These are phyloP conservation scores for Zaprionus bogoriensis DNA, from an alignment of 2,888 invertebrate species.

Conservation along the genomic window DNA sequence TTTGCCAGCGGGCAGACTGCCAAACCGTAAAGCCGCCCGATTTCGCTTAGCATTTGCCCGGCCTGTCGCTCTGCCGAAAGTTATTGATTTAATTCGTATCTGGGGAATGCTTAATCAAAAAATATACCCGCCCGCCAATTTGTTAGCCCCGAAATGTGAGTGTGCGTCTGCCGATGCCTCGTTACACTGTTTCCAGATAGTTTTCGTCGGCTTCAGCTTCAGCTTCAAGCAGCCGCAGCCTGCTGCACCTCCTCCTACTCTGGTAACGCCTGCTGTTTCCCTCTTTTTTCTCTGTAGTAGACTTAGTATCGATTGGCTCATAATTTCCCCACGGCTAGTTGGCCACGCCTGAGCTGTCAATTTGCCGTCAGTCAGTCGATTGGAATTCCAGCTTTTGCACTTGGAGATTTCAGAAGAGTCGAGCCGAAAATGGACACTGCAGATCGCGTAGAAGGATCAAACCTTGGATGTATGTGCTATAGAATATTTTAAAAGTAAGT, in stretches of 20 bases:
- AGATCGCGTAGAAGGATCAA: too few relatives aligned
- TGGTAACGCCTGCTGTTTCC: background rate
- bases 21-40: conserved; percentile 42
- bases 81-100: conserved; percentile 77
- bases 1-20: conserved; percentile 57
- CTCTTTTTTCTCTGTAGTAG: conserved; percentile 8
- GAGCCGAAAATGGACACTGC: too few relatives aligned
- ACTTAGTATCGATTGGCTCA: conserved; percentile 46
- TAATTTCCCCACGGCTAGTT: conserved; percentile 50
- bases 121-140: conserved; percentile 59
- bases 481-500: too few relatives aligned
- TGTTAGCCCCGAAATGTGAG: conserved; percentile 37
- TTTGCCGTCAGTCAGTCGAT: conserved; percentile 19
- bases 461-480: too few relatives aligned
- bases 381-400: background rate
- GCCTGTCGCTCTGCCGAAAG: conserved; percentile 50
- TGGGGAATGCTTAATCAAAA: conserved; percentile 76
- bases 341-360: conserved; percentile 34
- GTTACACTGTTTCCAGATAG: conserved; percentile 41
- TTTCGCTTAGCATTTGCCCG: conserved; percentile 40
- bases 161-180: conserved; percentile 19
- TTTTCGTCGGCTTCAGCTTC: conserved; percentile 20
- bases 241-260: background rate
- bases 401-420: too few relatives aligned
- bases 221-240: too few relatives aligned